A percentile compares a stretch with the other conserved stretches of the same genome.
Evolutionary conservation across 1,140 invertebrate genomes (phyloP).

Genomic region (Hyphantria cunea): DNA sequence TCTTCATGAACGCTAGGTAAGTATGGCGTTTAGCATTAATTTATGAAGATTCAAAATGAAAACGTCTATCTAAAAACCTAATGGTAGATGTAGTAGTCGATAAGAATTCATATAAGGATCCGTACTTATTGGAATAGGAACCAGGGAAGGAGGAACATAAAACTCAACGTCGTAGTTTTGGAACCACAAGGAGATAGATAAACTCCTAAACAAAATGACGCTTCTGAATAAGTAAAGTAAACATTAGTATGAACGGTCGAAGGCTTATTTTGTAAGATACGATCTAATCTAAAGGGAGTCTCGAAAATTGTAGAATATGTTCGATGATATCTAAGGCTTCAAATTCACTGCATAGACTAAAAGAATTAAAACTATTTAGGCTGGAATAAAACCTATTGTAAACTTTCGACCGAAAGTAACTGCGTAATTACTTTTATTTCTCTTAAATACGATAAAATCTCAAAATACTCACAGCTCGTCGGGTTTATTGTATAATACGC

Average conservation of each 20-base stretch:
- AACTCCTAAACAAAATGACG: neutral
- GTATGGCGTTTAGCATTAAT: constrained; percentile 75
- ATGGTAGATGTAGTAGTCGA: constrained; percentile 62
- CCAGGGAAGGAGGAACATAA: constrained; percentile 50
- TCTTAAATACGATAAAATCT: constrained; percentile 81
- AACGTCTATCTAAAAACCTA: constrained; percentile 60
- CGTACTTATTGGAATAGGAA: constrained; percentile 67
- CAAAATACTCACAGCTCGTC: constrained; percentile 81
- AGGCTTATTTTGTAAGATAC: constrained; percentile 46
- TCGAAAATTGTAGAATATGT: constrained; percentile 40
- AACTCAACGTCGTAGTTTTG: constrained; percentile 4
- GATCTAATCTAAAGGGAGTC: constrained; percentile 50
- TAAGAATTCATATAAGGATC: constrained; percentile 56
- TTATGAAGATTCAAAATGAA: constrained; percentile 69
- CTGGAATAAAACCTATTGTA: constrained; percentile 74
- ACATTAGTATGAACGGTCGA: constrained; percentile 13
- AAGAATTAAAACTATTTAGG: constrained; percentile 74
- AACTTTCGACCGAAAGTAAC: constrained; percentile 73
- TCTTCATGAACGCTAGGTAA: constrained; percentile 79
- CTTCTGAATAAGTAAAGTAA: neutral
- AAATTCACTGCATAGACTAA: constrained; percentile 54
- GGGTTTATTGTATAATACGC: constrained; percentile 80
- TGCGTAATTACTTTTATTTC: constrained; percentile 61
- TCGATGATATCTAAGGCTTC: constrained; percentile 56
- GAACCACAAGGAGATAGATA: constrained; percentile 4